A percentile compares a stretch with the other conserved stretches of the same genome.
Evolutionary conservation across 2,888 invertebrate species (phyloP).

Genomic region (Corbicula japonica): DNA sequence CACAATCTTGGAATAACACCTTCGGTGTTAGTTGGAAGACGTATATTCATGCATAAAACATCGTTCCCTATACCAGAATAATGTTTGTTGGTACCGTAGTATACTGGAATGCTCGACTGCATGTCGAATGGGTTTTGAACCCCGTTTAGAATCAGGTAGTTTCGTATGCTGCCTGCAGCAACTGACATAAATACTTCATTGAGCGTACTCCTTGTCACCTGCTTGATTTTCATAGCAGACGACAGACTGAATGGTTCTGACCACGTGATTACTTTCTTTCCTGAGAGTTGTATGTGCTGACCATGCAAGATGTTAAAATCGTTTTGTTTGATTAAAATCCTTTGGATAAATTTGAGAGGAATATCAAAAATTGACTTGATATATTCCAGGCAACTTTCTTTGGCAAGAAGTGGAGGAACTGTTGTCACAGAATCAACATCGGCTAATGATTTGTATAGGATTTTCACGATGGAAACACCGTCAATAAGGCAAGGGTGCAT

Average conservation of each 20-base stretch:
- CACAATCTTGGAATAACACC: slow-evolving; percentile 89
- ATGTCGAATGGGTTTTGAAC: slow-evolving; percentile 88
- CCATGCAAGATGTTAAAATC: slow-evolving; percentile 87
- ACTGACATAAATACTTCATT: slow-evolving; percentile 88
- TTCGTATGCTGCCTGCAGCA: slow-evolving; percentile 88
- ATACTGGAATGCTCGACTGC: slow-evolving; percentile 85
- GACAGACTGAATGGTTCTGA: slow-evolving; percentile 87
- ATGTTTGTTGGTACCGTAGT: slow-evolving; percentile 68
- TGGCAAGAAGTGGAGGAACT: slow-evolving; percentile 64
- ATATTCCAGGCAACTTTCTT: slow-evolving; percentile 57
- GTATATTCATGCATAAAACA: slow-evolving; percentile 80
- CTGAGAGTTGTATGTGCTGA: slow-evolving; percentile 79
- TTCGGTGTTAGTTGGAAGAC: slow-evolving; percentile 88
- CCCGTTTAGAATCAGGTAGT: slow-evolving; percentile 87
- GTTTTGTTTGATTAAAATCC: slow-evolving; percentile 86
- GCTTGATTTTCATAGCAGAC: slow-evolving; percentile 87
- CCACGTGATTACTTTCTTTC: slow-evolving; percentile 87
- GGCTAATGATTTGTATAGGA: slow-evolving; percentile 85
- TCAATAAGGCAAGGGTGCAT: slow-evolving; percentile 88
- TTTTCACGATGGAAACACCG: slow-evolving; percentile 87
- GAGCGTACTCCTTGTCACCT: slow-evolving; percentile 88
- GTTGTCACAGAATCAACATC: slow-evolving; percentile 79
- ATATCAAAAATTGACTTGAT: slow-evolving; percentile 87
- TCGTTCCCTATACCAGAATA: slow-evolving; percentile 68
- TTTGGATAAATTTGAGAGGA: slow-evolving; percentile 87